phyloP scores from a whole-genome alignment of 2,888 invertebrate genomes.

The Pharmacophagus antenor region DNA sequence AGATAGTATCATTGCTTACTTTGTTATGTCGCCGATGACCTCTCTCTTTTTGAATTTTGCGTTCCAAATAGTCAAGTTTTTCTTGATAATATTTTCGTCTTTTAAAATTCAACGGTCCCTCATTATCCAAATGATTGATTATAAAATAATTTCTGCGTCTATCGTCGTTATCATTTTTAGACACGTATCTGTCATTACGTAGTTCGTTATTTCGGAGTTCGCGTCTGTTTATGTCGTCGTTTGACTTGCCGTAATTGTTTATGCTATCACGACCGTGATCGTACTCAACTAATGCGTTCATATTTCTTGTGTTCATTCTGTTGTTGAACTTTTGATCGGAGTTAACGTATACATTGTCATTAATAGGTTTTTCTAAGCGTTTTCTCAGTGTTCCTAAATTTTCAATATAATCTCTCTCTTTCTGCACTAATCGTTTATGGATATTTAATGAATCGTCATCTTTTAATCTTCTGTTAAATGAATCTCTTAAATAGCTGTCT shows the following conservation, averaged over 20 bases:
- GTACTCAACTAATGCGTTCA: slow-evolving; percentile 22
- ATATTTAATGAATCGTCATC: slow-evolving; percentile 5
- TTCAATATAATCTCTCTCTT: slow-evolving; percentile 12
- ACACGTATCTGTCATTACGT: slow-evolving; percentile 14
- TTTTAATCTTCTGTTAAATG: not conserved
- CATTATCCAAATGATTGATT: slow-evolving; percentile 29
- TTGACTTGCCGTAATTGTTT: not conserved
- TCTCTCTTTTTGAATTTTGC: slow-evolving; percentile 41
- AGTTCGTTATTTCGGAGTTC: slow-evolving; percentile 12
- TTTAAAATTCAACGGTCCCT: slow-evolving; percentile 46
- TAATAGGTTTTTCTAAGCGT: slow-evolving; percentile 28
- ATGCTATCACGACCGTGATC: slow-evolving; percentile 3
- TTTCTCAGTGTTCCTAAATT: slow-evolving; percentile 19
- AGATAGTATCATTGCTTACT: slow-evolving; percentile 33
- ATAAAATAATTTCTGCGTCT: slow-evolving; percentile 29
- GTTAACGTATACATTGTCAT: slow-evolving; percentile 15
- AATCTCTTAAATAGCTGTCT: slow-evolving; percentile 6
- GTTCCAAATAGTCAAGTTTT: slow-evolving; percentile 54
- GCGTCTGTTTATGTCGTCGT: slow-evolving; percentile 14
- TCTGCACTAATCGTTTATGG: slow-evolving; percentile 12
- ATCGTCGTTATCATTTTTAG: slow-evolving; percentile 19
- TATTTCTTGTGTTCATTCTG: slow-evolving; percentile 12
- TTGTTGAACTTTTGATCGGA: slow-evolving; percentile 13
- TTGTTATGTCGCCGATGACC: slow-evolving; percentile 33
- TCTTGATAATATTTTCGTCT: slow-evolving; percentile 60